Base-by-base conservation (phyloP, 2,797 vertebrate species). In the Mastacembelus armatus region DNA sequence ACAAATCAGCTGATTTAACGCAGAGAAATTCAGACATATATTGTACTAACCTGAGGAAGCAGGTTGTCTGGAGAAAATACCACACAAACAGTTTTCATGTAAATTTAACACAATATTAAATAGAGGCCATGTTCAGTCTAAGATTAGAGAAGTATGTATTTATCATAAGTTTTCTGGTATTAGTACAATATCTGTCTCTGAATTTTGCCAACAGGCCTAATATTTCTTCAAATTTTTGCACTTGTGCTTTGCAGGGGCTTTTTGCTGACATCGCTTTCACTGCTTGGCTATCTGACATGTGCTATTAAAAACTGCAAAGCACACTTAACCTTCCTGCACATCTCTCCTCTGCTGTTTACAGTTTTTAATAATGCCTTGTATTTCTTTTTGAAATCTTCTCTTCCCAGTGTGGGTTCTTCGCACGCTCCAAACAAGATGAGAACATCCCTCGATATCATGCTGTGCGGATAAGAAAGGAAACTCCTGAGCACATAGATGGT, bases 391-490 rank as follows among this genome's bases (percentile, higher is more conserved):
- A 29, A 70, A 52, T 71, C 30, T 60, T 22, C 35, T 38, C 42
- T 42, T 12, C 32, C 18, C 87, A 99, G 98, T 99, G 96, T 40
- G 97, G 97, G 83, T 99, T 99, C 95, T 99, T 99, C 91, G 95
- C 94, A 77, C 97, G 95, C 52, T 94, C 96, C 76, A 95, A 95
- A 91, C 95, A 95, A 85, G 95, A 97, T 6, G 94, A 97, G 89
- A 96, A 92, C 22, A 83, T 99, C 72, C 98, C 97, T 39, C 94
- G 92, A 76, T 98, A 99, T 91, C 93, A 98, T 11, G 97, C 98
- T 2, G 96, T 98, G 74, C 94, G 96, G 79, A 98, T 99, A 77
- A 94, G 94, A 12, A 98, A 96, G 85, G 95, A 96, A 84, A 91
- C 95, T 19, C 89, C 92, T 2, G 92, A 94, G 57, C 88, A 90